Percentiles rank a stretch among this genome's conserved stretches.
Evolutionary conservation across 2,888 invertebrate species (phyloP).

Genomic region (Vesta saturnalis): DNA sequence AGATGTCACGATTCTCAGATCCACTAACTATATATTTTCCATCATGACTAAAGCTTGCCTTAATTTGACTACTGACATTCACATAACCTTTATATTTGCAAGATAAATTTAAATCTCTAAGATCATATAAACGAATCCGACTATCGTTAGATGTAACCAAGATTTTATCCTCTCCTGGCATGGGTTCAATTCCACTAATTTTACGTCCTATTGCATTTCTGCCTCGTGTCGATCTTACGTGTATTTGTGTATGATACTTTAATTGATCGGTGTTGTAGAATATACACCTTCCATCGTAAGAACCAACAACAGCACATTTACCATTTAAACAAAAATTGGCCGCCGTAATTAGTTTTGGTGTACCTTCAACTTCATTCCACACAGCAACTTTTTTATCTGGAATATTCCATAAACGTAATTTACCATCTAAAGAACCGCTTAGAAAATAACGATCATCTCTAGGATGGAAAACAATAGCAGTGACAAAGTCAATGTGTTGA

Average conservation of each 20-base stretch:
- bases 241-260: constrained; percentile 97
- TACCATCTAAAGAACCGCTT: constrained; percentile 97
- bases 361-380: constrained; percentile 98
- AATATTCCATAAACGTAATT: constrained; percentile 98
- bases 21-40: constrained; percentile 98
- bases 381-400: constrained; percentile 98
- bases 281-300: constrained; percentile 97
- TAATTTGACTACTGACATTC: constrained; percentile 96
- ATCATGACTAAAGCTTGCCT: constrained; percentile 96
- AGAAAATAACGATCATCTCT: constrained; percentile 91
- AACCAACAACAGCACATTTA: constrained; percentile 97
- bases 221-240: constrained; percentile 94
- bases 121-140: constrained; percentile 93
- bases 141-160: constrained; percentile 98
- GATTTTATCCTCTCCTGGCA: constrained; percentile 96
- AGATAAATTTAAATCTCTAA: constrained; percentile 91
- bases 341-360: constrained; percentile 93
- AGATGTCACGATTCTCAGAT: constrained; percentile 97
- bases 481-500: constrained; percentile 99
- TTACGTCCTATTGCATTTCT: constrained; percentile 95
- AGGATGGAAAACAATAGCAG: constrained; percentile 98
- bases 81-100: constrained; percentile 69
- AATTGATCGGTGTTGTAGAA: constrained; percentile 98
- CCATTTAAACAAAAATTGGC: constrained; percentile 98
- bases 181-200: constrained; percentile 96